Base-by-base conservation (phyloP, 2,113 vertebrate genomes). In the Hyaena hyaena region DNA sequence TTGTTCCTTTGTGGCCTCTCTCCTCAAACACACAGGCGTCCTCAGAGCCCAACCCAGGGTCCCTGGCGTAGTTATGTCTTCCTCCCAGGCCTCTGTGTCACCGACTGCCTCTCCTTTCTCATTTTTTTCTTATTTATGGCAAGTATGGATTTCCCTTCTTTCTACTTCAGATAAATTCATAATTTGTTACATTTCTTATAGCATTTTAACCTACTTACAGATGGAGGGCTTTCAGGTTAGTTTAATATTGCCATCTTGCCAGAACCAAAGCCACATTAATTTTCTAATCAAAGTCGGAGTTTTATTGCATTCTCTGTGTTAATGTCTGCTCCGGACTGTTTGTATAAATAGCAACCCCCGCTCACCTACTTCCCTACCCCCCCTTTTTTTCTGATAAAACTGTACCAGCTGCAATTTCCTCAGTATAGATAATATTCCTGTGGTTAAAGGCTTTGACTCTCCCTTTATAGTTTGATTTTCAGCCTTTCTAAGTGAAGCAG, bases 261-360 rank as follows among this genome's bases (percentile, higher is more conserved):
- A 71, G 71, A 88, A 87, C n/a, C 48, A 93, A 80, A 85, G 65
- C 88, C 39, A 91, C 53, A 61, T 53, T 76, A 24, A 81, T 81
- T 55, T 80, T 88, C 45, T 73, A 17, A 66, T 50, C 55, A n/a
- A 61, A 94, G 45, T 55, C 24, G 43, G 26, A 35, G 15, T 96
- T 86, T 95, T 35, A 16, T 4, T 8, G 7, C 33, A 33, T 50
- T 23, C 2, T 28, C 66, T 69, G 23, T 16, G 7, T 24, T 14
- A 35, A 16, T 17, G 21, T 26, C 6, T 65, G 0, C 63, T 89
- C 48, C 48, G 10, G 1, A 16, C 79, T 7, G 3, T 58, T 74
- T 65, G 10, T 81, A 9, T 82, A 87, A 79, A 83, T 28, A 45
- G 24, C 21, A 10, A 9, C 5, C 43, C 48, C 58, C 10, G 15